phyloP scores from a whole-genome alignment of 2,797 vertebrate species.

The Diplodus sargus region DNA sequence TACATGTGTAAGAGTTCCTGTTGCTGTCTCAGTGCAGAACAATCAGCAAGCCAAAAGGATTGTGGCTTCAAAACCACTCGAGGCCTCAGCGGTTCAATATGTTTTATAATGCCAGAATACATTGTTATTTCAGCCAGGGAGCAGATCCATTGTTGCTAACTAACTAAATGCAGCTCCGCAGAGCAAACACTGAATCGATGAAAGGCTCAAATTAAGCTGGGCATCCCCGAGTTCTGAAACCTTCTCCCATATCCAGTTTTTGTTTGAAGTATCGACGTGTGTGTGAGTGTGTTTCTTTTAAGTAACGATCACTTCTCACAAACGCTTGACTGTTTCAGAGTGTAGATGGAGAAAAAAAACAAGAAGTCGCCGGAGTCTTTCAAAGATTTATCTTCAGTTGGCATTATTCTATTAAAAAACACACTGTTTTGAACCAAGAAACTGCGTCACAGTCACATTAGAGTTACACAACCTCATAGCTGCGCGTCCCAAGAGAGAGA shows the following conservation, averaged over 20 bases:
- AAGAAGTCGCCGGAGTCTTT: slow-evolving; percentile 22
- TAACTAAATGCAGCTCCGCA: slow-evolving; percentile 51
- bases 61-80: slow-evolving; percentile 46
- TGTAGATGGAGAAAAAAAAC: slow-evolving; percentile 23
- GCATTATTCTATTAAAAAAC: slow-evolving; percentile 3
- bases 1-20: slow-evolving; percentile 21
- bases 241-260: slow-evolving; percentile 34
- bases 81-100: slow-evolving; percentile 51
- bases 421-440: slow-evolving; percentile 19
- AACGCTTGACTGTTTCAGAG: slow-evolving; percentile 12
- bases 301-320: slow-evolving; percentile 28
- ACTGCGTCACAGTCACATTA: slow-evolving; percentile 17
- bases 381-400: slow-evolving; percentile 1
- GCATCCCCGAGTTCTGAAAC: slow-evolving; percentile 12
- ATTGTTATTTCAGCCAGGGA: slow-evolving; percentile 41
- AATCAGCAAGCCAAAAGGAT: slow-evolving; percentile 28
- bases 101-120: slow-evolving; percentile 51
- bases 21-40: slow-evolving; percentile 37
- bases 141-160: slow-evolving; percentile 51
- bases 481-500: slow-evolving; percentile 23
- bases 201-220: slow-evolving; percentile 47
- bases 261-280: slow-evolving; percentile 29
- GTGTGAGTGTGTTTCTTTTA: slow-evolving; percentile 5
- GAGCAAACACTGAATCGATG: slow-evolving; percentile 51
- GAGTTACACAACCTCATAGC: slow-evolving; percentile 9